Conservation (phyloP, 1,140 invertebrate species). For the Drosophila sp. region DNA sequence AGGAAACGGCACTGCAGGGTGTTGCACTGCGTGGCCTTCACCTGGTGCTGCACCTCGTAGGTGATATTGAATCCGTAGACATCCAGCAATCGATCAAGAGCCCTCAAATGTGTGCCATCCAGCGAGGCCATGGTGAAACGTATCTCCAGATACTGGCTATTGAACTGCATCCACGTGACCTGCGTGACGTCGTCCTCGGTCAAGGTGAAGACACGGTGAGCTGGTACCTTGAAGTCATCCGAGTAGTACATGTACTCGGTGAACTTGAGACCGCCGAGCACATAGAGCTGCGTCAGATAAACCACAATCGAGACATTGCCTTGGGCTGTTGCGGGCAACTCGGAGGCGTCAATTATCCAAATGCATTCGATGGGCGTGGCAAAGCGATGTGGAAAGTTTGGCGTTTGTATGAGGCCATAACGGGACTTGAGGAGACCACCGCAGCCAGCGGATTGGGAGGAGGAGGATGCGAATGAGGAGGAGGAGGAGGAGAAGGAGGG, state of each 20-base stretch:
- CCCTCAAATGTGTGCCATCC: constrained; percentile 93
- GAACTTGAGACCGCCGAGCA: constrained; percentile 91
- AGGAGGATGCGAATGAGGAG: constrained; percentile 17
- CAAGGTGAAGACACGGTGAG: constrained; percentile 83
- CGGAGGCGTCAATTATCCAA: constrained; percentile 93
- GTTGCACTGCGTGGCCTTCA: constrained; percentile 89
- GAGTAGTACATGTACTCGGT: constrained; percentile 93
- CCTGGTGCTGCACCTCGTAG: constrained; percentile 89
- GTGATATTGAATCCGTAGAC: constrained; percentile 97
- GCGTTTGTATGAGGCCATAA: constrained; percentile 91
- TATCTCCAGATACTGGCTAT: constrained; percentile 91
- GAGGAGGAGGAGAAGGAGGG: constrained; percentile 19
- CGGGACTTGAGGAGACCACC: constrained; percentile 87
- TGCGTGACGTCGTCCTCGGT: constrained; percentile 90
- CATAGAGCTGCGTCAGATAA: constrained; percentile 95
- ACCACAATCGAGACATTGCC: constrained; percentile 89
- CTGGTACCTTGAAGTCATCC: constrained; percentile 88
- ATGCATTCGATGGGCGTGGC: constrained; percentile 92
- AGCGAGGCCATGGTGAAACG: constrained; percentile 90
- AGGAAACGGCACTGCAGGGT: constrained; percentile 92
- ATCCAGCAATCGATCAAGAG: constrained; percentile 91
- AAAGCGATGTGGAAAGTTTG: constrained; percentile 92
- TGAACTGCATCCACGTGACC: constrained; percentile 88
- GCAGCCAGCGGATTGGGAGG: constrained; percentile 83
- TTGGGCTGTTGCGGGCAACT: constrained; percentile 74